Base-by-base conservation (phyloP, 1,140 invertebrate genomes). In the Zaprionus camerounensis region DNA sequence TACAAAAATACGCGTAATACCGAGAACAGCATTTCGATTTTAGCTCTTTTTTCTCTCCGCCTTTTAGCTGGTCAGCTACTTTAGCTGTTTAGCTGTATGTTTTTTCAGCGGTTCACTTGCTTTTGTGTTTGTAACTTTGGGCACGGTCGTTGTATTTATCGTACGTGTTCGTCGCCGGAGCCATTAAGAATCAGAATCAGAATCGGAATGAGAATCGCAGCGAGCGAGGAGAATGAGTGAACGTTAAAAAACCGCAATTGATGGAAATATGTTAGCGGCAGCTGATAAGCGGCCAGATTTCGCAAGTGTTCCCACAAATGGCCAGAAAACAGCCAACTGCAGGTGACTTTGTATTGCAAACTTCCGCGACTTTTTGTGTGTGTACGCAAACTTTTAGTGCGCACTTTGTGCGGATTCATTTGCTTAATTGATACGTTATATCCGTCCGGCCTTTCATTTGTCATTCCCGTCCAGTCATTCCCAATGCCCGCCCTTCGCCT, bases 81-180 rank as follows among this genome's bases (percentile, higher is more conserved):
- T 24, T 51, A 51, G 46, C 46, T 49, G 15, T 24, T 41, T 41
- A 41, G 20, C n/a, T 31, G 38, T 17, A 11, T 26, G 38, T 56
- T 55, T 65, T 71, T 79, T 79, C 56, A 44, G 49, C 24, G 55
- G 64, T 41, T 31, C 28, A 31, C 31, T 34, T 34, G 31, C 9
- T 34, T 34, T 80, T 72, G 66, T 58, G 78, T 80, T 55, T 57
- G 69, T 68, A 66, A 61, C 41, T 73, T 71, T 84, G 71, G 72
- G 77, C 81, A 80, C 68, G 76, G 76, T 63, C 24, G 11, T 24
- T 69, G 6, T 49, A 58, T 28, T 3, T 17, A 17, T 62, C 56
- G 78, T 84, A 87, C 83, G 83, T 87, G 83, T 81, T 78, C 65
- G 44, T 69, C 57, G 22, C 46, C 20, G 58, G 53, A 71, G 36